Percentiles rank a stretch among this genome's conserved stretches.
These are phyloP conservation scores for Heliconius congener DNA, from an alignment of 1,140 invertebrate species.

Conservation along the genomic window DNA sequence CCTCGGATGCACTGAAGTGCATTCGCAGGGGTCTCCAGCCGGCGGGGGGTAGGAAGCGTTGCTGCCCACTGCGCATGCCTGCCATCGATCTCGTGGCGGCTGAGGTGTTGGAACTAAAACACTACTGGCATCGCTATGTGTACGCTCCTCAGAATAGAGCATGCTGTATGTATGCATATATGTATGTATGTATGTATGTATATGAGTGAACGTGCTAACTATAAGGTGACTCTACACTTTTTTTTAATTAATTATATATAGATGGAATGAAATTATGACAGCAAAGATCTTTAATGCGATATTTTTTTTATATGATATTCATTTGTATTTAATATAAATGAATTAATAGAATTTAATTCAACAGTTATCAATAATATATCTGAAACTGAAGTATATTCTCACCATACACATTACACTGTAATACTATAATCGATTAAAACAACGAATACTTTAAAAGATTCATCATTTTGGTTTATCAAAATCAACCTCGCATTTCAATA, in stretches of 20 bases:
- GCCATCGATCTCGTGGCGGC: slow-evolving; percentile 71
- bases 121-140: slow-evolving; percentile 57
- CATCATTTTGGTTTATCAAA: background rate
- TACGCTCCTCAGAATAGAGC: slow-evolving; percentile 35
- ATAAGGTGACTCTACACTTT: background rate
- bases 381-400: too few species aligned
- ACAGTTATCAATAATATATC: too few species aligned
- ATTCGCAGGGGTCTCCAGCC: slow-evolving; percentile 67
- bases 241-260: slow-evolving; percentile 5
- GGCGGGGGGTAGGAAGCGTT: slow-evolving; percentile 46
- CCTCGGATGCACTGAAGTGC: slow-evolving; percentile 76
- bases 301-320: too few species aligned
- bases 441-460: background rate
- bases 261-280: background rate
- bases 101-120: slow-evolving; percentile 68
- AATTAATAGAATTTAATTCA: too few species aligned
- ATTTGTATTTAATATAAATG: too few species aligned
- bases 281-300: background rate
- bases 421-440: too few species aligned
- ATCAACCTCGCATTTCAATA: background rate
- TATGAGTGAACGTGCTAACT: background rate
- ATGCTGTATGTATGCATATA: background rate
- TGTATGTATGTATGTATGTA: background rate
- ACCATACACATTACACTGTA: too few species aligned
- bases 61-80: slow-evolving; percentile 50